phyloP scores from a whole-genome alignment of 2,888 invertebrate genomes.

The Phrixothrix hirtus region DNA sequence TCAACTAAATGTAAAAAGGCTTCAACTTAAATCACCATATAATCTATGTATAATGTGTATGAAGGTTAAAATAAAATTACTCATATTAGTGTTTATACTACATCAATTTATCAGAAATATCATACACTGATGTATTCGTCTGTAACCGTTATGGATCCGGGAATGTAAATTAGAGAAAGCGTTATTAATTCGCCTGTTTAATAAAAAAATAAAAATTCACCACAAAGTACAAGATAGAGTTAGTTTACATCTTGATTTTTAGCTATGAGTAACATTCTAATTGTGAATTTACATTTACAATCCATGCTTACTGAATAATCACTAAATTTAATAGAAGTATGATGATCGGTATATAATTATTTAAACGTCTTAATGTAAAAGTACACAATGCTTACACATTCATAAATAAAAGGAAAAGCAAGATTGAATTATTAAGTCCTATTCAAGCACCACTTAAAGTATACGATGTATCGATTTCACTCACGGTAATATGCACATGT shows the following conservation, averaged over 20 bases:
- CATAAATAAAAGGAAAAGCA: too few relatives aligned
- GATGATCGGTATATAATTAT: too few relatives aligned
- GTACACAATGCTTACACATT: too few relatives aligned
- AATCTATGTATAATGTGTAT: background rate
- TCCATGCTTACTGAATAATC: background rate
- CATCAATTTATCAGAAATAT: background rate
- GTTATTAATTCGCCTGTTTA: background rate
- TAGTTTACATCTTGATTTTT: background rate
- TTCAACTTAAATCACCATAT: background rate
- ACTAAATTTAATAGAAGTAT: too few relatives aligned
- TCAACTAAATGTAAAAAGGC: background rate
- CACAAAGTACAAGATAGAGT: background rate
- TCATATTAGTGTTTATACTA: background rate
- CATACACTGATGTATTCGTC: background rate
- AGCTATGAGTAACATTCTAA: background rate
- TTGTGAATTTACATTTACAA: background rate
- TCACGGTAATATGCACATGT: constrained; percentile 8
- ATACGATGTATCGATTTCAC: constrained; percentile 2
- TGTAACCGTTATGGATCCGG: background rate
- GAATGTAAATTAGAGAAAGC: background rate
- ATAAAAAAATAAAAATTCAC: background rate
- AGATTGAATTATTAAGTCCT: too few relatives aligned
- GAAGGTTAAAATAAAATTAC: background rate
- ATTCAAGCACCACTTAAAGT: background rate
- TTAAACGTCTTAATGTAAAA: too few relatives aligned